Evolutionary conservation across 2,888 invertebrate species (phyloP), one percentile per base, ranked within the genome.

Genomic region (Blastobasis adustella): DNA sequence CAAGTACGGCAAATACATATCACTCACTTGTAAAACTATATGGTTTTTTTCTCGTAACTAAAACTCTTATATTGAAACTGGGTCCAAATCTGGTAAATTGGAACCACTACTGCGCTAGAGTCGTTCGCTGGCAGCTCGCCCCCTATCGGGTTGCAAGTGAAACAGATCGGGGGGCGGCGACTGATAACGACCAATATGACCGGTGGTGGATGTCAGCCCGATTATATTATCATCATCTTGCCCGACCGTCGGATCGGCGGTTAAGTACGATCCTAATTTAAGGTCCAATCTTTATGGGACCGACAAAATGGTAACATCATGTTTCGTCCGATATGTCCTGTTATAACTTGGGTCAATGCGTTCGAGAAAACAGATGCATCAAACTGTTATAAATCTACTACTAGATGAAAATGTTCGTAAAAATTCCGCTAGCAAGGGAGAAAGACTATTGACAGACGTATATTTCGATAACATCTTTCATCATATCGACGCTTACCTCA

Each of bases 91-190:
- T 23, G 23, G 23, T 23, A 23, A 23, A 23, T 23, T 23, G 23
- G 3, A 23, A 23, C 23, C 23, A 23, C 23, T 23, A 23, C 23
- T 1, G 23, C 23, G 23, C 23, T 23, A 23, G 23, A 23, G 79
- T 70, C 75, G 67, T 76, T 70, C 73, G 73, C 72, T 69, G 75
- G 9, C 9, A 69, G 69, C 67, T 82, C 84, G 87, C 87, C 87
- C 87, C 87, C 87, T 88, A 87, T 88, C 85, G 79, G 79, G 80
- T 87, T 87, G 81, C 87, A 82, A 84, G 86, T 84, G 82, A 86
- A 84, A 86, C 81, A 79, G 78, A 84, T 79, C 78, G 69, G 83
- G 82, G 84, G 85, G 84, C 83, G 85, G 82, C 73, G 73, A 82
- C 83, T 79, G 85, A 87, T 87, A 84, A 84, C 83, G 79, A 77